A percentile compares a stretch with the other conserved stretches of the same genome.
Evolutionary conservation across 2,888 invertebrate genomes (phyloP).

Genomic region (Merodon equestris): DNA sequence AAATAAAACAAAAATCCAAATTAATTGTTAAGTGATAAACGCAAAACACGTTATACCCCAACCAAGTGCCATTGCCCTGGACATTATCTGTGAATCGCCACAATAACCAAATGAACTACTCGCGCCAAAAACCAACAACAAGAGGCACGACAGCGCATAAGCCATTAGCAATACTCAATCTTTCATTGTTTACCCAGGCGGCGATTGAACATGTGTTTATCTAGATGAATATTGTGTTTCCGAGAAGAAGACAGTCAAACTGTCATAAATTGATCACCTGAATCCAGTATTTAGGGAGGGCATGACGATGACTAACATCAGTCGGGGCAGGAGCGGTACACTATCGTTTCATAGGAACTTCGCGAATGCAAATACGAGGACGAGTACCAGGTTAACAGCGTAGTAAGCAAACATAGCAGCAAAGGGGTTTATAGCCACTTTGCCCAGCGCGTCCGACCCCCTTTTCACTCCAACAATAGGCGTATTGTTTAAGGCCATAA

Average conservation of each 20-base stretch:
- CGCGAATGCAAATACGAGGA: conserved; percentile 46
- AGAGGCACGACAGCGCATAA: not conserved
- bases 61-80: no score
- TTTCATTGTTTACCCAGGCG: conserved; percentile 41
- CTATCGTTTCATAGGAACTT: conserved; percentile 20
- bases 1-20: not conserved
- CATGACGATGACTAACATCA: no score
- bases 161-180: conserved; percentile 21
- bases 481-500: conserved; percentile 40
- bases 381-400: not conserved
- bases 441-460: no score
- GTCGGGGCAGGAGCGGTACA: no score
- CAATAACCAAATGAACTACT: no score
- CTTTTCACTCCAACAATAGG: conserved; percentile 21
- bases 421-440: conserved; percentile 57
- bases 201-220: conserved; percentile 48
- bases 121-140: conserved; percentile 1
- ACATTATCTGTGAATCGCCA: no score
- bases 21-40: not conserved
- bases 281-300: not conserved
- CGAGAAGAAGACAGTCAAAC: conserved; percentile 20
- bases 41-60: no score
- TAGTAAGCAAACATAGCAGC: conserved; percentile 40
- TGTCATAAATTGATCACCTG: conserved; percentile 34
- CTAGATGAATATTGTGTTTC: conserved; percentile 16